Evolutionary conservation across 2,888 invertebrate species (phyloP).

Genomic region (Microchrysa polita): DNA sequence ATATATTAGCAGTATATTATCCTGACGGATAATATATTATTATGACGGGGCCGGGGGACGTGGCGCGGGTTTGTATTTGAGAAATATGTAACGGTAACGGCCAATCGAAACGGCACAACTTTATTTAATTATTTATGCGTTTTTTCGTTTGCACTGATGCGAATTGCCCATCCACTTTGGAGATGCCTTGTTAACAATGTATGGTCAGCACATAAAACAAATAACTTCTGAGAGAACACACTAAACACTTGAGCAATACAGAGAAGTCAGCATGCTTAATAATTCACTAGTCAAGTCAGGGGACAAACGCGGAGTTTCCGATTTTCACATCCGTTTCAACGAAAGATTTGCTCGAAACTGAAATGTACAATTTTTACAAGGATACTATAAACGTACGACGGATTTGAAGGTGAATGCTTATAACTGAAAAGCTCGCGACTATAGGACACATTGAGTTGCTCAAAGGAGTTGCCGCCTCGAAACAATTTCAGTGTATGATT

Average conservation of each 20-base stretch:
- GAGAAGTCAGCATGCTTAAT: constrained; percentile 33
- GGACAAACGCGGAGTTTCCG: background rate
- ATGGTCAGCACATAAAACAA: background rate
- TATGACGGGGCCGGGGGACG: too few relatives aligned
- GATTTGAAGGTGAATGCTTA: constrained; percentile 39
- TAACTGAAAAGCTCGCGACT: constrained; percentile 40
- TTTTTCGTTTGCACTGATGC: background rate
- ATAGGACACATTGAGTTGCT: background rate
- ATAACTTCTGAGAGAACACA: too few relatives aligned
- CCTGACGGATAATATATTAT: too few relatives aligned
- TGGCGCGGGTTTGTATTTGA: too few relatives aligned
- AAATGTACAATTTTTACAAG: constrained; percentile 20
- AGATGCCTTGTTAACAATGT: background rate
- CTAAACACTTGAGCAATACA: background rate
- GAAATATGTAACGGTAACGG: too few relatives aligned
- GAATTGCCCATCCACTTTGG: background rate
- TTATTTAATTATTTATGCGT: too few relatives aligned
- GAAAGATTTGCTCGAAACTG: constrained; percentile 45
- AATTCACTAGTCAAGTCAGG: background rate
- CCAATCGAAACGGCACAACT: too few relatives aligned
- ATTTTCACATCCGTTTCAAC: constrained; percentile 40
- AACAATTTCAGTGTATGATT: too few relatives aligned
- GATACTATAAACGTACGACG: too few relatives aligned
- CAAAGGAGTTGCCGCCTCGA: background rate
- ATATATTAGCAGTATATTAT: too few relatives aligned